Evolutionary conservation across 1,140 invertebrate species (phyloP), one percentile per base, ranked within the genome.

Genomic region (Cydia strobilella): DNA sequence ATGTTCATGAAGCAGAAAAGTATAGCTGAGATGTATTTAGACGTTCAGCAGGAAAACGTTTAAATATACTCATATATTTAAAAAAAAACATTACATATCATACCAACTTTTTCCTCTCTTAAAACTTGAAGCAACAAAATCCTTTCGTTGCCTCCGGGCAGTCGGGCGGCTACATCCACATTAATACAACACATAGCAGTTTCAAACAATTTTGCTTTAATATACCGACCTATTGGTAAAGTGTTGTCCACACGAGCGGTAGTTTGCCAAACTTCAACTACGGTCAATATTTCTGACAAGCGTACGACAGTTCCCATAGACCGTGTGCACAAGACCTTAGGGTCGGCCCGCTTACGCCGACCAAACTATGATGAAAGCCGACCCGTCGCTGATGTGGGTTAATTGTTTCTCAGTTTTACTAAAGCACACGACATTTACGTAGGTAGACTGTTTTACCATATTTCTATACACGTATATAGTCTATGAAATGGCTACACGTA

Each of bases 181-280:
- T 35, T 69, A 69, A 69, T 69, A 69, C 65, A 35, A 18, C 27
- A 69, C 65, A 35, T 39, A 69, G n/a, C 65, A 69, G 31, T 69
- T 69, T 69, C 65, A 39, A 69, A 69, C 65, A 39, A 69, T 69
- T 69, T 69, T 18, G 65, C 65, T 20, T 15, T 39, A 69, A 69
- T 69, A 69, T 69, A 69, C 65, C 65, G 65, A 35, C 31, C 65
- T 69, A 69, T 69, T 27, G 65, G 65, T 69, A 69, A 69, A 69
- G 31, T 35, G 18, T 15, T 6, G 27, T 69, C 35, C 65, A 69
- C 65, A 39, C 27, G n/a, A 39, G n/a, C 35, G 27, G 6, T 15
- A 18, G 65, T 69, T 69, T 42, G 31, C 65, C 18, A 69, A 69
- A 69, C 65, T 35, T 35, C 15, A 10, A 42, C 31, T 69, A 69